Percentiles rank a stretch among this genome's conserved stretches.
Evolutionary conservation across 1,140 invertebrate species (phyloP).

Genomic region (Brachionus angularis): DNA sequence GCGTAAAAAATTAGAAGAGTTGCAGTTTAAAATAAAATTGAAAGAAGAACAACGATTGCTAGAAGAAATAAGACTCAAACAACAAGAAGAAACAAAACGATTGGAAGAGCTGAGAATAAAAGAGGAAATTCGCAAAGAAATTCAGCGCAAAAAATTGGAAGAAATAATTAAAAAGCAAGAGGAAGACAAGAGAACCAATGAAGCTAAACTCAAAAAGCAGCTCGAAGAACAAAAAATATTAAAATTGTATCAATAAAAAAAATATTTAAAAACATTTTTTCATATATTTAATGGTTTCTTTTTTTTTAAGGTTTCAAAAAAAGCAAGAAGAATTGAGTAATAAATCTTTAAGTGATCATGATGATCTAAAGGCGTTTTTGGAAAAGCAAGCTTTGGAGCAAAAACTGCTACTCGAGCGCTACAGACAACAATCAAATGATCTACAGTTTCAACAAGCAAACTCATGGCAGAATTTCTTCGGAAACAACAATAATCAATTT

Average conservation of each 20-base stretch:
- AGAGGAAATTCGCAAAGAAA: constrained; percentile 18
- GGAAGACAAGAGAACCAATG: neutral
- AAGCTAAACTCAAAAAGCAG: neutral
- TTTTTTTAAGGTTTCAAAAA: constrained; percentile 11
- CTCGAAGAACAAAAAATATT: neutral
- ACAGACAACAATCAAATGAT: no score
- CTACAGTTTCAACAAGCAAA: no score
- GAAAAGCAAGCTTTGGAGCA: neutral
- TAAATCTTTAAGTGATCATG: neutral
- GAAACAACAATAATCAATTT: no score
- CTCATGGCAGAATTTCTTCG: no score
- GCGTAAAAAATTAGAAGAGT: neutral
- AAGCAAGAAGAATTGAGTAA: neutral
- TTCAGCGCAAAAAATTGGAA: neutral
- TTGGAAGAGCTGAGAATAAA: constrained; percentile 35
- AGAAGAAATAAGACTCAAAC: constrained; percentile 31
- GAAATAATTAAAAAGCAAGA: neutral
- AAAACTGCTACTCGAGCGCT: no score
- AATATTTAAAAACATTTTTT: neutral
- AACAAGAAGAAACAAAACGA: constrained; percentile 28
- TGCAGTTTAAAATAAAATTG: neutral
- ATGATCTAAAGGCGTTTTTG: constrained; percentile 3
- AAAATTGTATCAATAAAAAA: neutral
- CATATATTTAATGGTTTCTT: neutral
- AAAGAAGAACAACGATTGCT: neutral